These are phyloP conservation scores for Microplitis deprimator DNA, from an alignment of 2,888 invertebrate genomes.

Conservation along the genomic window DNA sequence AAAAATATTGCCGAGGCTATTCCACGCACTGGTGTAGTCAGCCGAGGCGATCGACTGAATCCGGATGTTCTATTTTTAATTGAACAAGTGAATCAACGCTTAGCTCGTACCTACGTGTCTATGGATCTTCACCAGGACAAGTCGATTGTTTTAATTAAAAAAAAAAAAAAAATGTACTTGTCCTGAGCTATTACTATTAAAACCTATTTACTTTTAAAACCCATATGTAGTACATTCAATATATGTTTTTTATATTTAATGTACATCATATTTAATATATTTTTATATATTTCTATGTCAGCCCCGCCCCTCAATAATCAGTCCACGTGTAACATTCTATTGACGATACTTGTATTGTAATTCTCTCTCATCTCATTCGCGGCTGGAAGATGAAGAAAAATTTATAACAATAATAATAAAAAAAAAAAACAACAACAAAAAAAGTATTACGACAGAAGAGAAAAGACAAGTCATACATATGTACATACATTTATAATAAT, in stretches of 20 bases:
- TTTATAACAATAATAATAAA: neutral
- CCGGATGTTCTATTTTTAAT: slow-evolving; percentile 42
- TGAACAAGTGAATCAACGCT: slow-evolving; percentile 41
- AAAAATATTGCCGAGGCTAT: slow-evolving; percentile 6
- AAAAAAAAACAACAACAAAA: neutral
- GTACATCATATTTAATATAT: neutral
- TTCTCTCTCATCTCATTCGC: slow-evolving; percentile 16
- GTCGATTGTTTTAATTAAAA: neutral
- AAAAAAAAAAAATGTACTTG: neutral
- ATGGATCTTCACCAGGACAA: slow-evolving; percentile 5
- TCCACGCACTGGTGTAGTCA: slow-evolving; percentile 14
- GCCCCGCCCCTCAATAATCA: slow-evolving; percentile 32
- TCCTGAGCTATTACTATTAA: too few relatives aligned
- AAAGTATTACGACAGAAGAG: neutral
- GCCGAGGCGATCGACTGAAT: slow-evolving; percentile 31
- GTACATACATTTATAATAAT: neutral
- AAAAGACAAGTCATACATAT: neutral
- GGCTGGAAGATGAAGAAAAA: slow-evolving; percentile 14
- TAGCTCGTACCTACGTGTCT: slow-evolving; percentile 2
- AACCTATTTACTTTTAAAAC: too few relatives aligned
- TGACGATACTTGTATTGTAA: slow-evolving; percentile 6
- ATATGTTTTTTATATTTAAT: neutral
- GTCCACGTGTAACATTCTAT: slow-evolving; percentile 28
- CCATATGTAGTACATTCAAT: too few relatives aligned
- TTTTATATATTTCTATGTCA: neutral